These are phyloP conservation scores for Tolmerus cingulatus DNA, from an alignment of 2,888 invertebrate genomes.

Conservation along the genomic window DNA sequence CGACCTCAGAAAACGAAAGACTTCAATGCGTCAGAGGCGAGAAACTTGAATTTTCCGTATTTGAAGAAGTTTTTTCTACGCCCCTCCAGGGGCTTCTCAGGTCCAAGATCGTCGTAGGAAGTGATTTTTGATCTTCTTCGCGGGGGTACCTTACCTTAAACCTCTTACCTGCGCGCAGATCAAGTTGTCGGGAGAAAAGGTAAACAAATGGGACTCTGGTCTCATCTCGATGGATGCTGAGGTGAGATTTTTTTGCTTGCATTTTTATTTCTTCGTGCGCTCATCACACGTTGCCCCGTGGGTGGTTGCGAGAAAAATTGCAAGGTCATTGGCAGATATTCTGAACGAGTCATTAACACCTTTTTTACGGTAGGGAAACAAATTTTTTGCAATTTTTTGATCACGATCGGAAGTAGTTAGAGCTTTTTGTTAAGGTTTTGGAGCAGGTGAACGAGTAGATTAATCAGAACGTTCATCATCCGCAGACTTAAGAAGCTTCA, in stretches of 20 bases:
- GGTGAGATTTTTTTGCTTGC: background rate
- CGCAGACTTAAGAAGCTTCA: background rate
- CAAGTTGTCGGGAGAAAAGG: background rate
- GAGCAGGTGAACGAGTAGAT: background rate
- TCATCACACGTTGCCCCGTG: background rate
- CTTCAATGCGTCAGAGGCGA: constrained; percentile 15
- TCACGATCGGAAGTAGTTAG: background rate
- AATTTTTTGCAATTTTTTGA: background rate
- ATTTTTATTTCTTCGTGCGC: background rate
- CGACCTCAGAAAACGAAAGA: background rate
- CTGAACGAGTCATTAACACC: constrained; percentile 2
- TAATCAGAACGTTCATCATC: background rate
- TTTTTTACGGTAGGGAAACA: background rate
- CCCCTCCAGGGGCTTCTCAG: background rate
- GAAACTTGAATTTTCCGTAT: constrained; percentile 22
- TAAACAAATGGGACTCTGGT: constrained; percentile 12
- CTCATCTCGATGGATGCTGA: background rate
- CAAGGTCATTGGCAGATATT: constrained; percentile 1
- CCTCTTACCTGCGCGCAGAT: background rate
- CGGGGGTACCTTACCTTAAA: background rate
- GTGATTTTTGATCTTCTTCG: background rate
- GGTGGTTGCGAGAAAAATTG: constrained; percentile 5
- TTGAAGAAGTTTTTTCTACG: background rate
- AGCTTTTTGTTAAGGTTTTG: background rate
- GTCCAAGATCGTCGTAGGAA: constrained; percentile 2